Conservation (phyloP, 1,140 invertebrate genomes). For the Neotoxoptera formosana region DNA sequence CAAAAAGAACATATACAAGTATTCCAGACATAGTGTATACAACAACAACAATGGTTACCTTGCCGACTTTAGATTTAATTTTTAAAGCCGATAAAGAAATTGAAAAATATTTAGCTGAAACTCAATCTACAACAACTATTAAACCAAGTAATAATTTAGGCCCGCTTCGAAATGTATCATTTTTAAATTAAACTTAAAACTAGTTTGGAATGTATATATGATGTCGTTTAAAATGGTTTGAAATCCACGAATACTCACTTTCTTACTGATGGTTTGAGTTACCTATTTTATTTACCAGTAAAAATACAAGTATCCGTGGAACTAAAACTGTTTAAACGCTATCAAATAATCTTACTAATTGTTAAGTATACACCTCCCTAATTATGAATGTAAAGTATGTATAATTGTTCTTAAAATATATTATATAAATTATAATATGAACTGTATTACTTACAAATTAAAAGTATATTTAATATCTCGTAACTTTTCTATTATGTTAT, state of each 20-base stretch:
- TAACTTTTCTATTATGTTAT: neutral
- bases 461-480: neutral
- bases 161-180: conserved; percentile 34
- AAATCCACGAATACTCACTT: neutral
- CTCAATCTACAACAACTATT: neutral
- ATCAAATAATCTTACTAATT: neutral
- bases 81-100: conserved; percentile 56
- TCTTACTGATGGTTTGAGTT: neutral
- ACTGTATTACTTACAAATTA: neutral
- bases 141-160: conserved; percentile 29
- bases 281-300: neutral
- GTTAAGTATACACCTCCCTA: neutral
- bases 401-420: neutral
- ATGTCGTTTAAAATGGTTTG: neutral
- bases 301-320: neutral
- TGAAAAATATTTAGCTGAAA: conserved; percentile 40
- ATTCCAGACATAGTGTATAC: conserved; percentile 59
- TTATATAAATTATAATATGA: neutral
- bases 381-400: neutral
- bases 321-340: neutral
- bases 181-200: conserved; percentile 2
- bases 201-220: neutral
- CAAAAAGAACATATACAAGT: conserved; percentile 58
- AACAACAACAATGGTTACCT: conserved; percentile 58
- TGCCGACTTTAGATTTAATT: conserved; percentile 55